Percentiles rank a stretch among this genome's conserved stretches.
phyloP scores from a whole-genome alignment of 2,113 vertebrate species.

The Chloropsis cyanopogon region DNA sequence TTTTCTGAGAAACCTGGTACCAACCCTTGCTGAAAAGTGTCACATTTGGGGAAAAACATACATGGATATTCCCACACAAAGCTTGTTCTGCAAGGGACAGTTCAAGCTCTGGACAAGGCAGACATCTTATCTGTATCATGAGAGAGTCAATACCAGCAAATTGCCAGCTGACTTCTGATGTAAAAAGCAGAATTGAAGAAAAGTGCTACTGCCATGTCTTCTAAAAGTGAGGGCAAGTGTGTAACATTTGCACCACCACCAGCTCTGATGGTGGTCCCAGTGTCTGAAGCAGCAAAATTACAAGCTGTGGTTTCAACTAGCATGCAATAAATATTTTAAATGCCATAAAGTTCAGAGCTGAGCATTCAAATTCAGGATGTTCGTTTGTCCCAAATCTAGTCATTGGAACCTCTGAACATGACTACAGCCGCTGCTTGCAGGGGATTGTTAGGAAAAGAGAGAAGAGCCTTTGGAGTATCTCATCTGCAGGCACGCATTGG shows the following conservation, averaged over 20 bases:
- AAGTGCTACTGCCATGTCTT: background rate
- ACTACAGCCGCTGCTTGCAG: background rate
- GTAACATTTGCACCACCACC: background rate
- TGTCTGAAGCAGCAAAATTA: background rate
- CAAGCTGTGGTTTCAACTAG: background rate
- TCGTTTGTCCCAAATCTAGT: background rate
- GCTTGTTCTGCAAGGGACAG: background rate
- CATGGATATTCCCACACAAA: background rate
- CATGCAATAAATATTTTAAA: background rate
- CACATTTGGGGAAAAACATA: background rate
- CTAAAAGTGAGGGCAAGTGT: background rate
- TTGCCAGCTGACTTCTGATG: background rate
- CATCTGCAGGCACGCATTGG: background rate
- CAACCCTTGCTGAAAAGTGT: background rate
- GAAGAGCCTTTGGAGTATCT: background rate
- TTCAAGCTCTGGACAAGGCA: background rate
- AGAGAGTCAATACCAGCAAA: background rate
- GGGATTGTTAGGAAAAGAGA: background rate
- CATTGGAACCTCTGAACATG: background rate
- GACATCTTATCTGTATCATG: background rate
- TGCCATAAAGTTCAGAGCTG: background rate
- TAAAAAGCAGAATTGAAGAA: background rate
- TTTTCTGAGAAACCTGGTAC: background rate
- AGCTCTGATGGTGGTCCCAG: background rate
- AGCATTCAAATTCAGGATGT: background rate